phyloP scores from a whole-genome alignment of 2,797 vertebrate species.

The Silurus aristotelis region DNA sequence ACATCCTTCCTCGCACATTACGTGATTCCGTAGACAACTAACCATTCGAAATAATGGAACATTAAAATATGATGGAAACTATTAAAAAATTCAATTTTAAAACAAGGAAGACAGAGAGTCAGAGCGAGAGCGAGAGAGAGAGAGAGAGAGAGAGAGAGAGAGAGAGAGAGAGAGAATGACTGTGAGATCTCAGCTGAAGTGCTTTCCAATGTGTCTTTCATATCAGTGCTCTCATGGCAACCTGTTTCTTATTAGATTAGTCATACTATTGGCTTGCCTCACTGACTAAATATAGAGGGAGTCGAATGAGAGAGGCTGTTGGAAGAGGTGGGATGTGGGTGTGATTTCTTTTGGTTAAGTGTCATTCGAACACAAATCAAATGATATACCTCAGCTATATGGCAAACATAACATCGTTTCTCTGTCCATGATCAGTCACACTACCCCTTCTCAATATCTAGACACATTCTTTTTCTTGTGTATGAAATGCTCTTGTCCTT shows the following conservation, averaged over 20 bases:
- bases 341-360: conserved; percentile 25
- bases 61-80: too few relatives aligned
- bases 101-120: background rate
- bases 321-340: conserved; percentile 12
- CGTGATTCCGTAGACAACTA: background rate
- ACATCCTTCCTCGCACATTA: background rate
- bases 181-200: background rate
- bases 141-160: too few relatives aligned
- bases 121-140: too few relatives aligned
- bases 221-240: conserved; percentile 37
- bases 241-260: conserved; percentile 48
- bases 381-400: background rate
- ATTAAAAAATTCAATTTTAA: background rate
- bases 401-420: background rate
- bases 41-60: background rate
- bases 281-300: conserved; percentile 44
- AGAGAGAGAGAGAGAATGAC: background rate
- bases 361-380: conserved; percentile 18
- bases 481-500: background rate
- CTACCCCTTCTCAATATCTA: background rate
- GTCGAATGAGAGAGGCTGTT: background rate
- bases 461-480: background rate
- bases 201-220: conserved; percentile 28
- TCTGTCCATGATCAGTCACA: background rate
- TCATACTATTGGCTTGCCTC: conserved; percentile 48